A percentile compares a stretch with the other conserved stretches of the same genome.
phyloP scores from a whole-genome alignment of 37 sponge, comb jelly and placozoan species.

The Oscarella lobularis region DNA sequence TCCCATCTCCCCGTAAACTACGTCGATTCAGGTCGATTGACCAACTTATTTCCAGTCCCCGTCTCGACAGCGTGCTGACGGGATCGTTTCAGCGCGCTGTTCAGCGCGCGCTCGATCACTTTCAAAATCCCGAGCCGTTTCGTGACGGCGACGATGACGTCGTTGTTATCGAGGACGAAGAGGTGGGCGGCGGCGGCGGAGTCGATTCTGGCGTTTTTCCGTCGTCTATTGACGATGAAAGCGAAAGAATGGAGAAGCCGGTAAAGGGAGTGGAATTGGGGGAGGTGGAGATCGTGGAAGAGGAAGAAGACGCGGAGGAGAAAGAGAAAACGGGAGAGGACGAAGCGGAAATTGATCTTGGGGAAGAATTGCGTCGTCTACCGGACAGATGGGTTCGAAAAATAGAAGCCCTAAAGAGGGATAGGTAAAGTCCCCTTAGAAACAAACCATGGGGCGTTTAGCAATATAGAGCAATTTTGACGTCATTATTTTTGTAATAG shows the following conservation, averaged over 20 bases:
- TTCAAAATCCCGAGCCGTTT: neutral
- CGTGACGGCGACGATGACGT: neutral
- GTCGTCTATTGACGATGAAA: no score
- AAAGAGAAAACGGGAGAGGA: neutral
- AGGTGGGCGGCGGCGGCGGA: no score
- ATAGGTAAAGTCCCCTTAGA: no score
- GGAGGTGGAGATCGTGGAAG: neutral
- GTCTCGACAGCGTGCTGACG: constrained; percentile 44
- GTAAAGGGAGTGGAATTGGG: constrained; percentile 5
- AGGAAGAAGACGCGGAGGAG: neutral
- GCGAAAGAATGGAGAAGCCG: no score
- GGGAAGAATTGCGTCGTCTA: no score
- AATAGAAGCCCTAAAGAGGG: no score
- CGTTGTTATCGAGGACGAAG: neutral
- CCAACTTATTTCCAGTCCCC: constrained; percentile 55
- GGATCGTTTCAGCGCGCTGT: neutral
- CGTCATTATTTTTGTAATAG: no score
- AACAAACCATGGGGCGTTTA: no score
- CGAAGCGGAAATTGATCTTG: neutral
- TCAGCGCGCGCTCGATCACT: neutral
- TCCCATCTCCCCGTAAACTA: no score
- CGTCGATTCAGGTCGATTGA: constrained; percentile 54
- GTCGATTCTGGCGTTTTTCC: no score
- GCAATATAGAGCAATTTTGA: no score
- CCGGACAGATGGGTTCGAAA: no score